A percentile compares a stretch with the other conserved stretches of the same genome.
Conservation (phyloP, 2,797 vertebrate species). For the Urophycis tenuis region DNA sequence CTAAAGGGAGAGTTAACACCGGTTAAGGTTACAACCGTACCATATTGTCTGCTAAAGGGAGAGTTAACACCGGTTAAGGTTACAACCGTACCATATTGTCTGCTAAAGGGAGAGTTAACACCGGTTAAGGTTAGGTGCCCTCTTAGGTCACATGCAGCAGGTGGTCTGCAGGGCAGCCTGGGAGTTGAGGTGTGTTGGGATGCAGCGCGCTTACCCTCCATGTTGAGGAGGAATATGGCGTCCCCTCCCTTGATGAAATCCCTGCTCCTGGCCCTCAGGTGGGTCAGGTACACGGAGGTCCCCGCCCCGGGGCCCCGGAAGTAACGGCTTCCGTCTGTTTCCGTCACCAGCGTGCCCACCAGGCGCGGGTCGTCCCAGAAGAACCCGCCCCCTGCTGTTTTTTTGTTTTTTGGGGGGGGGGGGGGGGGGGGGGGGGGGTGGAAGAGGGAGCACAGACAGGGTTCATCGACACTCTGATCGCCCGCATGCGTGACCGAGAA, state of each 20-base stretch:
- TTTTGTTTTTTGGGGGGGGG: neutral
- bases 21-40: too few species aligned
- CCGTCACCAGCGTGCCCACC: conserved; percentile 65
- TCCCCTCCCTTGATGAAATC: conserved; percentile 84
- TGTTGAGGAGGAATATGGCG: conserved; percentile 78
- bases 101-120: neutral
- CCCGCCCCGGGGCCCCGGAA: conserved; percentile 69
- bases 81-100: neutral
- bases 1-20: too few species aligned
- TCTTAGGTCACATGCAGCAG: too few species aligned
- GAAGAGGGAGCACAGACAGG: neutral
- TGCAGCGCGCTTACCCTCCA: conserved; percentile 74
- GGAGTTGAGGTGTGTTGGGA: neutral
- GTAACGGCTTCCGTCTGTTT: conserved; percentile 74
- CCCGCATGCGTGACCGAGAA: neutral
- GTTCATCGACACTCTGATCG: neutral
- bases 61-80: neutral
- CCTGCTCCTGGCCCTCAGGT: conserved; percentile 76
- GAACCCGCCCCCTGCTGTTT: conserved; percentile 45
- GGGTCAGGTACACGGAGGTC: conserved; percentile 72
- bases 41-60: neutral
- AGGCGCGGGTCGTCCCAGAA: conserved; percentile 83
- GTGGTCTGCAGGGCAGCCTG: neutral
- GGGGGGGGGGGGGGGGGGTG: neutral
- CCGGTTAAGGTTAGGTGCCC: too few species aligned